A percentile compares a stretch with the other conserved stretches of the same genome.
These are phyloP conservation scores for Zaprionus ornatus DNA, from an alignment of 1,140 invertebrate species.

Conservation along the genomic window DNA sequence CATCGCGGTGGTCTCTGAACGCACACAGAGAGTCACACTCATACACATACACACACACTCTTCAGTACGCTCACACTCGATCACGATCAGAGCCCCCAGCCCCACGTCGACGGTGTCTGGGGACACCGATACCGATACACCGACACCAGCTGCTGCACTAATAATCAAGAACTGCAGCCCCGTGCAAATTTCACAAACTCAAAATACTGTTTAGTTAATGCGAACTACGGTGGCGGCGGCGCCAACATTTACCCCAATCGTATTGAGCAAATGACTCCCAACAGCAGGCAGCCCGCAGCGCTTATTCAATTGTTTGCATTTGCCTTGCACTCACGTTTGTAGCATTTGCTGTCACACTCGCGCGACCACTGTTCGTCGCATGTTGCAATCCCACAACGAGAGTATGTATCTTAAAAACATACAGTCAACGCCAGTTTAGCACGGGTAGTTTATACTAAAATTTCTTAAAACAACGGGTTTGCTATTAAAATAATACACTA, in stretches of 20 bases:
- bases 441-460: slow-evolving; percentile 26
- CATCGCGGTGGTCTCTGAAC: slow-evolving; percentile 54
- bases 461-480: slow-evolving; percentile 1
- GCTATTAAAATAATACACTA: slow-evolving; percentile 14
- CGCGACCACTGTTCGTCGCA: slow-evolving; percentile 17
- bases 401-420: not conserved
- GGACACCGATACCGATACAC: not conserved
- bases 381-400: slow-evolving; percentile 21
- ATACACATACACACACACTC: not conserved
- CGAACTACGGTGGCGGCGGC: slow-evolving; percentile 22
- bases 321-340: slow-evolving; percentile 52
- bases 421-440: not conserved
- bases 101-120: slow-evolving; percentile 33
- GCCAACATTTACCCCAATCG: slow-evolving; percentile 16
- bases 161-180: slow-evolving; percentile 25
- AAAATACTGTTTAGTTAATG: slow-evolving; percentile 19
- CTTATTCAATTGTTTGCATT: slow-evolving; percentile 74
- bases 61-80: slow-evolving; percentile 11
- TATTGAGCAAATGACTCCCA: slow-evolving; percentile 13
- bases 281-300: slow-evolving; percentile 23
- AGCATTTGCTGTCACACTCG: slow-evolving; percentile 11
- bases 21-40: not conserved
- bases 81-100: slow-evolving; percentile 42
- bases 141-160: slow-evolving; percentile 39
- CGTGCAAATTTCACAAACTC: slow-evolving; percentile 25